phyloP scores from a whole-genome alignment of 2,797 vertebrate genomes.

The Myiotriccus ornatus region DNA sequence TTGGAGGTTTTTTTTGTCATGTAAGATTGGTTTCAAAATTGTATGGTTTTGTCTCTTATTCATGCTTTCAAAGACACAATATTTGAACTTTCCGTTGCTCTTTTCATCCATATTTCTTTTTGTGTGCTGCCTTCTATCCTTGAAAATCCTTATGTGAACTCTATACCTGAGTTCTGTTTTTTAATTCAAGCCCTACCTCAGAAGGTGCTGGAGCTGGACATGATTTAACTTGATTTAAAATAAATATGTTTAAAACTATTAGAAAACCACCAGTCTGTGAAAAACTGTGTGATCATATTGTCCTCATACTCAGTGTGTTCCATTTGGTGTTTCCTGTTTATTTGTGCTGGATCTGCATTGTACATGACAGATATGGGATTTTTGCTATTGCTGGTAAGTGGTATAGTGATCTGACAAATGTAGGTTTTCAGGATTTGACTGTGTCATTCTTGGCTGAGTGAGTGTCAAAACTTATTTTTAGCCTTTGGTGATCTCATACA shows the following conservation, averaged over 20 bases:
- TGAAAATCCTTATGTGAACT: background rate
- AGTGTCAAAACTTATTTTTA: background rate
- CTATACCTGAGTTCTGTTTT: background rate
- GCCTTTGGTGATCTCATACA: background rate
- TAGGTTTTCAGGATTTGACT: background rate
- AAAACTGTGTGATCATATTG: background rate
- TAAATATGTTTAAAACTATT: background rate
- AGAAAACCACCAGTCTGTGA: background rate
- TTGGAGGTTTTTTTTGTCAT: background rate
- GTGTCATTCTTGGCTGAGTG: background rate
- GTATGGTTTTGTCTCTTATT: background rate
- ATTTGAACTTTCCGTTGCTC: background rate
- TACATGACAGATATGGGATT: background rate
- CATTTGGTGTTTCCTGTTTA: background rate
- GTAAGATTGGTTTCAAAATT: background rate
- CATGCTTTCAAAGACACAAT: rapidly evolving
- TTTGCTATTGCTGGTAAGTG: background rate
- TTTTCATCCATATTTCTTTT: background rate
- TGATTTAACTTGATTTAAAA: background rate
- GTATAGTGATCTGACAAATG: background rate
- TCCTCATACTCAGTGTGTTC: background rate
- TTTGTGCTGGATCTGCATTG: background rate
- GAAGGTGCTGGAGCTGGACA: background rate
- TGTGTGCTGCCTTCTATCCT: background rate
- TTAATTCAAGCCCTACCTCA: background rate